Conservation (phyloP, 2,797 vertebrate species). For the Acrocephalus scirpaceus region DNA sequence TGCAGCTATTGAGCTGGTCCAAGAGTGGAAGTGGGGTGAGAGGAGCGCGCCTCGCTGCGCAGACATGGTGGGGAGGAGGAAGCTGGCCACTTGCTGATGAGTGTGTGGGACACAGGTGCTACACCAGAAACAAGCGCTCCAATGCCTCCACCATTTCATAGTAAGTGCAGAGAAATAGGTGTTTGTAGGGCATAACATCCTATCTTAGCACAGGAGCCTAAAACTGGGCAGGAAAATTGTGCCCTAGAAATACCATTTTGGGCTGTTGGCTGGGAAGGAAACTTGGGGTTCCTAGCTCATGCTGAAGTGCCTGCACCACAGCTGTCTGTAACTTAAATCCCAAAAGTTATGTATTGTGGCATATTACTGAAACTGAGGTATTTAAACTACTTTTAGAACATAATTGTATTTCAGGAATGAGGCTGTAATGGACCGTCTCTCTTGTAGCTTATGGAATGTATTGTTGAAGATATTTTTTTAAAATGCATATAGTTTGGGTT, state of each 20-base stretch:
- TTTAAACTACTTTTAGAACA: background rate
- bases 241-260: background rate
- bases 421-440: background rate
- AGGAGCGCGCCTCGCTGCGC: fast-evolving
- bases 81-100: background rate
- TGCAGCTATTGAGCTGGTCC: background rate
- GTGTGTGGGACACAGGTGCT: fast-evolving
- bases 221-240: background rate
- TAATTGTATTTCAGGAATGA: background rate
- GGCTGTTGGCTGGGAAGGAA: background rate
- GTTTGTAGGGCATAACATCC: background rate
- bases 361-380: background rate
- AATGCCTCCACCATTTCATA: fast-evolving
- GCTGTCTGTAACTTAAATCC: background rate
- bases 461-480: background rate
- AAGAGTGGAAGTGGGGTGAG: background rate
- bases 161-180: fast-evolving
- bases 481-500: background rate
- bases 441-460: background rate
- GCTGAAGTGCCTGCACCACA: background rate
- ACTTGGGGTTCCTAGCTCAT: background rate
- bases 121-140: background rate
- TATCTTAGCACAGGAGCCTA: fast-evolving
- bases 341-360: background rate
- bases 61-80: fast-evolving